phyloP scores from a whole-genome alignment of 2,113 vertebrate genomes.

The Mustela nigripes region DNA sequence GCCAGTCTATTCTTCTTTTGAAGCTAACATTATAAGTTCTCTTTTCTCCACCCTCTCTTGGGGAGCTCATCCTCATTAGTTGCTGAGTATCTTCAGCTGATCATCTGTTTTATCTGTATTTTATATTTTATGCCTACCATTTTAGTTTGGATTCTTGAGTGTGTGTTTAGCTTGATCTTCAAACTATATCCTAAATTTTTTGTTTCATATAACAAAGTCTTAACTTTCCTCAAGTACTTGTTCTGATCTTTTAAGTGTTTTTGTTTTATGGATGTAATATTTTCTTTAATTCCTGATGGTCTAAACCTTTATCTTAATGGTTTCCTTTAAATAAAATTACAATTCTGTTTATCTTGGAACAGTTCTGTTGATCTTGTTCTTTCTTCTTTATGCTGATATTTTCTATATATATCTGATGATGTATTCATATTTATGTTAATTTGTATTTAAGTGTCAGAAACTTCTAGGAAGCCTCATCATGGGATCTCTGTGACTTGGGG shows the following conservation, averaged over 20 bases:
- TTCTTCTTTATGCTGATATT: not conserved
- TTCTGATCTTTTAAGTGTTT: not conserved
- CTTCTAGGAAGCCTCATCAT: not conserved
- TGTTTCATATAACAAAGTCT: not conserved
- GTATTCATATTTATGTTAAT: not conserved
- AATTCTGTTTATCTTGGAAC: not conserved
- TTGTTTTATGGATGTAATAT: conserved; percentile 30
- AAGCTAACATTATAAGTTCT: not conserved
- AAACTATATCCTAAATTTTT: conserved; percentile 15
- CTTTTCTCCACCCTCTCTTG: not conserved
- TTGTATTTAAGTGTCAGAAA: not conserved
- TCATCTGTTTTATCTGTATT: not conserved
- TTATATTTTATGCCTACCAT: not conserved
- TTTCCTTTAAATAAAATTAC: conserved; percentile 26
- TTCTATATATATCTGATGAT: not conserved
- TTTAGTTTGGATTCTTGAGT: not conserved
- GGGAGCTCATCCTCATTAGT: not conserved
- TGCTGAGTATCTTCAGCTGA: not conserved
- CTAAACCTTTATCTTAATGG: not conserved
- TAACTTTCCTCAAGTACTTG: not conserved
- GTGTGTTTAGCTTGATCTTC: not conserved
- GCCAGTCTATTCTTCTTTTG: not conserved
- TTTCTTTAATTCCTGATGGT: not conserved
- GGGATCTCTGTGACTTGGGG: not conserved
- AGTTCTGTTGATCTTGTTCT: not conserved